These are phyloP conservation scores for Coilia nasus DNA, from an alignment of 2,797 vertebrate genomes.

Conservation along the genomic window DNA sequence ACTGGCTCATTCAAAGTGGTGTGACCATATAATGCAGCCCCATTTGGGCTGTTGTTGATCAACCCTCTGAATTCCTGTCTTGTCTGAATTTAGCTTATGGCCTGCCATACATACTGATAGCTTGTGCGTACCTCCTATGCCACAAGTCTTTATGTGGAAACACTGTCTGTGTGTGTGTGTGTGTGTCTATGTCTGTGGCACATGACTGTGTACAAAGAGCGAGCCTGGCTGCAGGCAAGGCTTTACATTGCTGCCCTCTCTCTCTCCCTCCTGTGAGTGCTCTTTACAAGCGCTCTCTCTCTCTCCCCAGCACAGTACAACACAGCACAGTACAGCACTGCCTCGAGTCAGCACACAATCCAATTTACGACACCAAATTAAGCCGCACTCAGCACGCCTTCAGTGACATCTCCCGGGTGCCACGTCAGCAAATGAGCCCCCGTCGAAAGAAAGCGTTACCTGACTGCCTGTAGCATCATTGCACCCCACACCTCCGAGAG, in stretches of 20 bases:
- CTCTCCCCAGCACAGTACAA: not conserved
- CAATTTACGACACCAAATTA: not conserved
- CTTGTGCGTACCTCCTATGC: not conserved
- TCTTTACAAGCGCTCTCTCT: not conserved
- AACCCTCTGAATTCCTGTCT: not conserved
- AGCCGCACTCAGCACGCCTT: slow-evolving; percentile 10
- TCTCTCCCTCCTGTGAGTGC: not conserved
- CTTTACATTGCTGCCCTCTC: not conserved
- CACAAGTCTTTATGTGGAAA: not conserved
- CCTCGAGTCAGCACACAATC: not conserved
- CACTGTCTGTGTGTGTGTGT: no score
- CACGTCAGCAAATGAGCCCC: not conserved
- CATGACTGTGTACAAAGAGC: not conserved
- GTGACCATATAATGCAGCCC: slow-evolving; percentile 3
- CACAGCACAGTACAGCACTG: not conserved
- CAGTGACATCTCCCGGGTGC: not conserved
- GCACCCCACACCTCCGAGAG: not conserved
- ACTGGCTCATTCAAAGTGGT: not conserved
- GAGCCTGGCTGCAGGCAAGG: not conserved
- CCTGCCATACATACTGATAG: not conserved
- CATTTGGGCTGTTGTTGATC: not conserved
- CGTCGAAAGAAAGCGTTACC: slow-evolving; percentile 9
- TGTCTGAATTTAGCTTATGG: not conserved
- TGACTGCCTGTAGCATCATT: not conserved
- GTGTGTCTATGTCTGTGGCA: not conserved